Percentiles rank a stretch among this genome's conserved stretches.
Evolutionary conservation across 2,797 vertebrate species (phyloP).

Genomic region (Anniella stebbinsi): DNA sequence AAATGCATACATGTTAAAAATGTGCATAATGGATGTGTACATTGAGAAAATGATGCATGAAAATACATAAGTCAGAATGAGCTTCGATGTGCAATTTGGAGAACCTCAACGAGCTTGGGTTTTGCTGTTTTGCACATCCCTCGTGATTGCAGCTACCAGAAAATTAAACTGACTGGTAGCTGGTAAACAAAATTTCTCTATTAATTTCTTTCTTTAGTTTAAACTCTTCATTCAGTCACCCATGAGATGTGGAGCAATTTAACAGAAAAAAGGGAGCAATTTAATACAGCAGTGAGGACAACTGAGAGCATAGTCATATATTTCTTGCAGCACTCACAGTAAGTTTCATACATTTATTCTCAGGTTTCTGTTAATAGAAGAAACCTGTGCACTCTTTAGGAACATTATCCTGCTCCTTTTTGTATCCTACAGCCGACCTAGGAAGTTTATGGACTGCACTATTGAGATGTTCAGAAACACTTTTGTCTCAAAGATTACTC

Average conservation of each 20-base stretch:
- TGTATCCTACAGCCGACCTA: not conserved
- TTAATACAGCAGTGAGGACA: not conserved
- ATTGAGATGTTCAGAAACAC: not conserved
- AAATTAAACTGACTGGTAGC: not conserved
- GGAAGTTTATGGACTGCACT: not conserved
- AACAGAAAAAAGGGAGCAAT: not conserved
- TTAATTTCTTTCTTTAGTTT: not conserved
- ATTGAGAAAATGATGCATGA: too few species aligned
- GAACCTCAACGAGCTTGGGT: too few species aligned
- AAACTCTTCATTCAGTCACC: not conserved
- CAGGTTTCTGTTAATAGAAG: not conserved
- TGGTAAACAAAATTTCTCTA: conserved; percentile 11
- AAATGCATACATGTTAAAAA: too few species aligned
- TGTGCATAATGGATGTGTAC: too few species aligned
- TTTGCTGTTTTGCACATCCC: too few species aligned
- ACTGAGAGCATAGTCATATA: not conserved
- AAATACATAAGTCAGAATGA: too few species aligned
- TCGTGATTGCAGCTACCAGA: conserved; percentile 35
- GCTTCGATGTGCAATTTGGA: too few species aligned
- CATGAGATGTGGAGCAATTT: not conserved
- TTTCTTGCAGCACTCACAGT: not conserved
- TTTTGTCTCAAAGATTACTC: not conserved
- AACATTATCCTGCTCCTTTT: not conserved
- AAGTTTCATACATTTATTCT: not conserved
- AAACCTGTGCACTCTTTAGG: not conserved